Percentiles rank a stretch among this genome's conserved stretches.
Evolutionary conservation across 2,888 invertebrate genomes (phyloP).

Genomic region (Scaptodrosophila latifasciaeformis): DNA sequence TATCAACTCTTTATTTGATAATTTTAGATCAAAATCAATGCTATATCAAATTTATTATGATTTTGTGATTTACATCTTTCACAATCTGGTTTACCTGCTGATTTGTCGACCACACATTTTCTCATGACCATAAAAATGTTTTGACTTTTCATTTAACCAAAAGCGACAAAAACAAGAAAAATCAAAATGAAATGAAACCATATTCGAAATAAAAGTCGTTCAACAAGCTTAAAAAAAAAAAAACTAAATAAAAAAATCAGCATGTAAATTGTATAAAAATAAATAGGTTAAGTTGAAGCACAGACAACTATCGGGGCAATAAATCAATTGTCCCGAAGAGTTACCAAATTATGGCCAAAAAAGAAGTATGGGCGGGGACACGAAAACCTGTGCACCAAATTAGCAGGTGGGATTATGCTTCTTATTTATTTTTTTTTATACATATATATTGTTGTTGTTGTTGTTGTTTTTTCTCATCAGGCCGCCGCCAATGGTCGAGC

Average conservation of each 20-base stretch:
- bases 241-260: not conserved
- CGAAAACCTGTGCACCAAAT: constrained; percentile 28
- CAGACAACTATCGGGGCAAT: constrained; percentile 31
- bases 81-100: too few species aligned
- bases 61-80: too few species aligned
- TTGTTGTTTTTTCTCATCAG: constrained; percentile 45
- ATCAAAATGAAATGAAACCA: constrained; percentile 5
- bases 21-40: not conserved
- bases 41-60: too few species aligned
- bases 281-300: constrained; percentile 44
- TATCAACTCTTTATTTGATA: too few species aligned
- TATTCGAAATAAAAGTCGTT: constrained; percentile 5
- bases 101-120: constrained; percentile 27
- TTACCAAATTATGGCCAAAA: constrained; percentile 34
- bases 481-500: constrained; percentile 21
- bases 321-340: constrained; percentile 42
- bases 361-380: constrained; percentile 23
- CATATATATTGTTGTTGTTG: too few species aligned
- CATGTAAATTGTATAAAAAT: too few species aligned
- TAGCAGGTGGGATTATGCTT: constrained; percentile 49
- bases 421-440: too few species aligned
- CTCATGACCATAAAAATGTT: constrained; percentile 22
- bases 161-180: not conserved
- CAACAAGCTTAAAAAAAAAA: constrained; percentile 21
- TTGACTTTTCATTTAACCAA: constrained; percentile 7